phyloP scores from a whole-genome alignment of 2,797 vertebrate species.

The Lutjanus campechanus region DNA sequence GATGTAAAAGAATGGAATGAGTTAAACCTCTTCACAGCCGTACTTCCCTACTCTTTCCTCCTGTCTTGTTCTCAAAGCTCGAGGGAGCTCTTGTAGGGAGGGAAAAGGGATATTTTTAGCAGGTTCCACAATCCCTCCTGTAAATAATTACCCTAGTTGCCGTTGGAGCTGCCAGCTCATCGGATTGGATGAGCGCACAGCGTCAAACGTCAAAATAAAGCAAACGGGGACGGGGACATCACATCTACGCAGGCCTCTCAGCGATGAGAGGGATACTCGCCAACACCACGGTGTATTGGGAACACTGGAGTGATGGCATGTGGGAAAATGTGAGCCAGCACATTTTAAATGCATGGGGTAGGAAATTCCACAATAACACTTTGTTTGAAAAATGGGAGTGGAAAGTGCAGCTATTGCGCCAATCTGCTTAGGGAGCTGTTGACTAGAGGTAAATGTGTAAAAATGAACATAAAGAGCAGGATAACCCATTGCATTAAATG shows the following conservation, averaged over 20 bases:
- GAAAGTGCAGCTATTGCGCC: not conserved
- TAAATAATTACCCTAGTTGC: constrained; percentile 79
- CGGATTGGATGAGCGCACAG: constrained; percentile 38
- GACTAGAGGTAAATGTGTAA: constrained; percentile 29
- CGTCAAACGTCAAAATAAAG: constrained; percentile 56
- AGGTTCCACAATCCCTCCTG: constrained; percentile 70
- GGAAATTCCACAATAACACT: constrained; percentile 25
- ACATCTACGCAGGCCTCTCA: constrained; percentile 6
- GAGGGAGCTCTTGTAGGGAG: constrained; percentile 58
- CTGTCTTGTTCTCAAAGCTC: constrained; percentile 59
- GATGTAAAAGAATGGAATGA: constrained; percentile 33
- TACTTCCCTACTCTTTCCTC: constrained; percentile 27
- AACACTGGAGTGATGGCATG: constrained; percentile 20
- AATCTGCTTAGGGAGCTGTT: constrained; percentile 37
- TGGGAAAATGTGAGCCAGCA: constrained; percentile 17
- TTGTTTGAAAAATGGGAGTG: constrained; percentile 20
- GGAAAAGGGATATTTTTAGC: constrained; percentile 76
- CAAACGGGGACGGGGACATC: constrained; percentile 24
- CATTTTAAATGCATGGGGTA: constrained; percentile 13
- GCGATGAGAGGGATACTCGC: not conserved
- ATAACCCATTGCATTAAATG: constrained; percentile 28
- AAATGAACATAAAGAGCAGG: constrained; percentile 33
- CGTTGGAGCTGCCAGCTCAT: constrained; percentile 61
- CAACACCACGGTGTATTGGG: not conserved
- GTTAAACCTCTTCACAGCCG: constrained; percentile 41